Percentiles rank a stretch among this genome's conserved stretches.
These are phyloP conservation scores for Rallus crepitans DNA, from an alignment of 2,797 vertebrate species.

Conservation along the genomic window DNA sequence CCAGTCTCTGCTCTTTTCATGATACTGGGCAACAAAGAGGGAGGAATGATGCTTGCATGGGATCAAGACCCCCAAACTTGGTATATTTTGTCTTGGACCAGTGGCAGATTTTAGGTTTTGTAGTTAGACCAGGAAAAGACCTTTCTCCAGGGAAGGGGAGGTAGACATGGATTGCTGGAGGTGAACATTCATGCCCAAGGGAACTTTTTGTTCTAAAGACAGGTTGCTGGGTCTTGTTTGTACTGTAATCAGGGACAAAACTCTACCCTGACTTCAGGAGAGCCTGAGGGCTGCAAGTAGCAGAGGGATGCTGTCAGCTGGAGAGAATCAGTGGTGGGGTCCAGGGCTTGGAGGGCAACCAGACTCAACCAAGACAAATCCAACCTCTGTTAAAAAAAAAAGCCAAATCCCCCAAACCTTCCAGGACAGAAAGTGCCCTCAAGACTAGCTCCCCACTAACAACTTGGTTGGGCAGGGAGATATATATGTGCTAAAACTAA, in stretches of 20 bases:
- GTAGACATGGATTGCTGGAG: background rate
- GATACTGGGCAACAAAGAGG: background rate
- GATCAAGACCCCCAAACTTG: background rate
- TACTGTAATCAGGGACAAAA: fast-evolving
- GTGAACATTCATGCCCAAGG: background rate
- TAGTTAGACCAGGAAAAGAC: background rate
- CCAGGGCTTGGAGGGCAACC: background rate
- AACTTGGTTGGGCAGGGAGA: background rate
- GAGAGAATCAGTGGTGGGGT: background rate
- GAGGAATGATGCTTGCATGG: background rate
- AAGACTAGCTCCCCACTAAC: background rate
- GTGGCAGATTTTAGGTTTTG: background rate
- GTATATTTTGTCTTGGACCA: background rate
- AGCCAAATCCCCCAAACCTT: background rate
- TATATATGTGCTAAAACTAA: slow-evolving; percentile 25
- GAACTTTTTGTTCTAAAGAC: background rate
- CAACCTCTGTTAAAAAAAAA: background rate
- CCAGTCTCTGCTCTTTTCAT: background rate
- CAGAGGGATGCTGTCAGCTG: background rate
- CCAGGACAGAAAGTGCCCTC: background rate
- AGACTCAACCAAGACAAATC: background rate
- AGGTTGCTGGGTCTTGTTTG: fast-evolving
- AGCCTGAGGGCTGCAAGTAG: background rate
- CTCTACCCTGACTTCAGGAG: background rate
- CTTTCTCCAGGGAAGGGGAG: background rate